Conservation (phyloP, 2,797 vertebrate genomes). For the Falco columbarius region DNA sequence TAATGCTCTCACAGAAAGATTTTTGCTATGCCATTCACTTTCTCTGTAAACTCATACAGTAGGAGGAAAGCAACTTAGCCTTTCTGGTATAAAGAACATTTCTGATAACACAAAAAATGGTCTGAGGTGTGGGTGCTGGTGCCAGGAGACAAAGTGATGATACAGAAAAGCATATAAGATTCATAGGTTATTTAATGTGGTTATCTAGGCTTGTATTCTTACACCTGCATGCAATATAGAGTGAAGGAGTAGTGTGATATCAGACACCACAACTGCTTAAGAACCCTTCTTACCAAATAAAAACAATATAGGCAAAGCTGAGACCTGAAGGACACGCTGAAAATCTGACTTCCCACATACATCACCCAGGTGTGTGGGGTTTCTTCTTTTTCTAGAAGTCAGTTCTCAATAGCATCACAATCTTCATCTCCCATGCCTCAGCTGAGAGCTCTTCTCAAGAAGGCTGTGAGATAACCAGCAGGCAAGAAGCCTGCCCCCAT, state of each 20-base stretch:
- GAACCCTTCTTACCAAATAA: background rate
- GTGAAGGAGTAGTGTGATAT: background rate
- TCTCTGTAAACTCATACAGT: fast-evolving
- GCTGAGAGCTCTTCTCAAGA: background rate
- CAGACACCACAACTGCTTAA: background rate
- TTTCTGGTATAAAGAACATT: background rate
- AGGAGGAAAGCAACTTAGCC: background rate
- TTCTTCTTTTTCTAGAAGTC: background rate
- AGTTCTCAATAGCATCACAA: background rate
- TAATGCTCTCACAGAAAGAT: background rate
- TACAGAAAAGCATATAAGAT: background rate
- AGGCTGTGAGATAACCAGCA: background rate
- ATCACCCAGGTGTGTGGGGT: fast-evolving
- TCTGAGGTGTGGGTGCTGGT: background rate
- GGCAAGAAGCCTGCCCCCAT: background rate
- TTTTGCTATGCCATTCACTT: background rate
- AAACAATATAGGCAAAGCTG: background rate
- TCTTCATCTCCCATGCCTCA: background rate
- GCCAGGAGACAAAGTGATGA: background rate
- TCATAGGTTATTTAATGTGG: background rate
- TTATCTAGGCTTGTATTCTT: background rate
- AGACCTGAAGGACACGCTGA: background rate
- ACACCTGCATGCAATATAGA: background rate
- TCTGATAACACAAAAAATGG: background rate
- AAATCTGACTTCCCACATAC: background rate